phyloP scores from a whole-genome alignment of 2,888 invertebrate genomes.

The Drosophila mercatorum region DNA sequence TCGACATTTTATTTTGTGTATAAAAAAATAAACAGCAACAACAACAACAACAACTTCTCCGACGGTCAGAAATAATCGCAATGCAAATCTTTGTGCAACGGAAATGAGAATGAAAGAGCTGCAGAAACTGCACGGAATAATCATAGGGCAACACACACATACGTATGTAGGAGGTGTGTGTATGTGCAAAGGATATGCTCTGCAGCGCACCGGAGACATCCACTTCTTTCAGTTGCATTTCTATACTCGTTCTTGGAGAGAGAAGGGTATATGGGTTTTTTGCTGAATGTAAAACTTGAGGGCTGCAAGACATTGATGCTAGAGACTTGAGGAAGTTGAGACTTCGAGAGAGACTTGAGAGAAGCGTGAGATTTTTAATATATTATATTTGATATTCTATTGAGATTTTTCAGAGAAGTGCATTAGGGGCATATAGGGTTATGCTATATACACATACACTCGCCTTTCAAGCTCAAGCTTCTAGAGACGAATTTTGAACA shows the following conservation, averaged over 20 bases:
- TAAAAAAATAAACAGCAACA: neutral
- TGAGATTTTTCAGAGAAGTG: no score
- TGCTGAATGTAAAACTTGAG: neutral
- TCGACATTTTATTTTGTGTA: slow-evolving; percentile 34
- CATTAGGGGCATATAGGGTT: no score
- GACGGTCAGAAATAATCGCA: slow-evolving; percentile 39
- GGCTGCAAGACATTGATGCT: neutral
- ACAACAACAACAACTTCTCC: slow-evolving; percentile 10
- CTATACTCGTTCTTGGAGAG: neutral
- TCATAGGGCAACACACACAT: slow-evolving; percentile 22
- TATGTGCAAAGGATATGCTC: slow-evolving; percentile 2
- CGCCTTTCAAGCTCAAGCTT: no score
- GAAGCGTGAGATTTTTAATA: no score
- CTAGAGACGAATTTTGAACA: no score
- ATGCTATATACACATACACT: no score
- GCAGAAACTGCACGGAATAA: slow-evolving; percentile 18
- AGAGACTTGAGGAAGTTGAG: no score
- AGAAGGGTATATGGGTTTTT: neutral
- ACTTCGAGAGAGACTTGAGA: no score
- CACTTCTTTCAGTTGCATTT: neutral
- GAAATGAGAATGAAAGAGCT: slow-evolving; percentile 37
- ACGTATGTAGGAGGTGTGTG: neutral
- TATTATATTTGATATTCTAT: no score
- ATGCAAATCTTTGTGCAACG: slow-evolving; percentile 54
- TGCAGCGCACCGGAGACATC: neutral